A percentile compares a stretch with the other conserved stretches of the same genome.
phyloP scores from a whole-genome alignment of 2,888 invertebrate genomes.

The Malthinus seriepunctatus region DNA sequence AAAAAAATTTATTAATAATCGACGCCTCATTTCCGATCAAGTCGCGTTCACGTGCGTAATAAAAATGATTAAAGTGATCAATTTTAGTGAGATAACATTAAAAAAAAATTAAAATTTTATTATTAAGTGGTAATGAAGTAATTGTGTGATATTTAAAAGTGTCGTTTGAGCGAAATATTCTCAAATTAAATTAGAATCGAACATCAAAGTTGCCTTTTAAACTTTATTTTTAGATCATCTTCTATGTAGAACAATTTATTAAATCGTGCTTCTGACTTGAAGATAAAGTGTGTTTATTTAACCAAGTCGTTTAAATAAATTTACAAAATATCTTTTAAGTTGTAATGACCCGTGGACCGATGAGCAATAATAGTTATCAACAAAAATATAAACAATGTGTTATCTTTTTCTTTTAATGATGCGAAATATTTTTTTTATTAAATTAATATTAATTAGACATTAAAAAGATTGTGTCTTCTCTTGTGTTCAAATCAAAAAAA shows the following conservation, averaged over 20 bases:
- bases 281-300: constrained; percentile 17
- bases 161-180: constrained; percentile 1
- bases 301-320: constrained; percentile 17
- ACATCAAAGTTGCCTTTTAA: constrained; percentile 17
- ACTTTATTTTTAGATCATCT: constrained; percentile 15
- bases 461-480: constrained; percentile 12
- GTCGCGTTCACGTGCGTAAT: not conserved
- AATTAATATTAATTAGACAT: constrained; percentile 26
- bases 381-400: constrained; percentile 10
- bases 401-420: constrained; percentile 23
- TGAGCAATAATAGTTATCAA: not conserved
- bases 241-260: constrained; percentile 13
- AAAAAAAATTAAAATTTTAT: not conserved
- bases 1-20: constrained; percentile 10
- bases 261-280: constrained; percentile 15
- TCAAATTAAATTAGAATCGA: not conserved
- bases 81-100: no score
- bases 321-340: constrained; percentile 11
- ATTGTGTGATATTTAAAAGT: not conserved
- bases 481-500: not conserved
- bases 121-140: not conserved
- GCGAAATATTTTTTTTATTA: no score
- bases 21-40: not conserved
- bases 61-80: no score
- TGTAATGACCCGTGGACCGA: constrained; percentile 14